A percentile compares a stretch with the other conserved stretches of the same genome.
Evolutionary conservation across 2,888 invertebrate species (phyloP).

Genomic region (Entomobrya proxima): DNA sequence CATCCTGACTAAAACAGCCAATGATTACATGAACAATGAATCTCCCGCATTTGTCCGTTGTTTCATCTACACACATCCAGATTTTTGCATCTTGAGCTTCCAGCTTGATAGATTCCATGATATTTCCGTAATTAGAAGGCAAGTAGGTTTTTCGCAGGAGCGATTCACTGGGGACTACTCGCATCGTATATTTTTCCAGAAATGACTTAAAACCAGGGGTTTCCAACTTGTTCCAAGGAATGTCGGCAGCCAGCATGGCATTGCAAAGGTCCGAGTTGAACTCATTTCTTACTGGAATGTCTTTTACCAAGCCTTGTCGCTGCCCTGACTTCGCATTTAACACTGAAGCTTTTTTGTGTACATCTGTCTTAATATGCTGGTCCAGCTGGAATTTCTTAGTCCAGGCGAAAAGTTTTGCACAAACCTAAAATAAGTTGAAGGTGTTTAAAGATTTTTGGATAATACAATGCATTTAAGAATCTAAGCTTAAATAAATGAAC

Average conservation of each 20-base stretch:
- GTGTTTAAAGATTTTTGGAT: too few relatives aligned
- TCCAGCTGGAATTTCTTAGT: too few relatives aligned
- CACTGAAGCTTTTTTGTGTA: too few relatives aligned
- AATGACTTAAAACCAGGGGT: neutral
- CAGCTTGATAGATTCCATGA: too few relatives aligned
- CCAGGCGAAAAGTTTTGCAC: too few relatives aligned
- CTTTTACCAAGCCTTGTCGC: too few relatives aligned
- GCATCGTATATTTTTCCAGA: conserved; percentile 13
- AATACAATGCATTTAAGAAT: too few relatives aligned
- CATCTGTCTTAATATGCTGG: too few relatives aligned
- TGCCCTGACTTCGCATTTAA: too few relatives aligned
- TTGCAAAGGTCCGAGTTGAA: neutral
- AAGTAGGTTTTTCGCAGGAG: neutral
- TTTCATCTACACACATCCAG: conserved; percentile 15
- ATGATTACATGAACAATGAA: conserved; percentile 1
- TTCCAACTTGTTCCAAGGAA: neutral
- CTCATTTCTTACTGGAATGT: neutral
- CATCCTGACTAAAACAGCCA: neutral
- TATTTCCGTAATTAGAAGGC: neutral
- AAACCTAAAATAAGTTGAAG: too few relatives aligned
- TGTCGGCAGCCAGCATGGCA: neutral
- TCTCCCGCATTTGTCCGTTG: neutral
- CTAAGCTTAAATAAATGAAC: too few relatives aligned
- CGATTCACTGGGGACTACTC: neutral
- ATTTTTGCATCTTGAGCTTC: neutral